These are phyloP conservation scores for Bombyx huttoni DNA, from an alignment of 2,888 invertebrate genomes.

Conservation along the genomic window DNA sequence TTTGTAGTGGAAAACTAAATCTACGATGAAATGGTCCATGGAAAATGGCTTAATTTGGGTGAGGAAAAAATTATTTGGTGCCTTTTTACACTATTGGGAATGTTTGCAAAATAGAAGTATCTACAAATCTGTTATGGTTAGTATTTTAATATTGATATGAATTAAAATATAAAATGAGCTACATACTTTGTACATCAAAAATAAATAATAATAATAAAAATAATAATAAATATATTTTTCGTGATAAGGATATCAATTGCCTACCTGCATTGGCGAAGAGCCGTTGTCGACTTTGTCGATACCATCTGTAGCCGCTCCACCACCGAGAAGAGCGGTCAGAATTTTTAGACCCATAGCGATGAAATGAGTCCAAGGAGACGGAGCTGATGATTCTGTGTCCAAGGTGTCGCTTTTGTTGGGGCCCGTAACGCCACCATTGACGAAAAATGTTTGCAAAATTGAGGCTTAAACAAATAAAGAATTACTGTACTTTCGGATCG, in stretches of 20 bases:
- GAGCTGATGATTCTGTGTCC: slow-evolving; percentile 77
- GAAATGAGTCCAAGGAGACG: slow-evolving; percentile 91
- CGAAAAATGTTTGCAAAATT: slow-evolving; percentile 91
- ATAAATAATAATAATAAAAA: slow-evolving; percentile 9
- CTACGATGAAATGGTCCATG: slow-evolving; percentile 12
- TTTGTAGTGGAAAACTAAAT: slow-evolving; percentile 45
- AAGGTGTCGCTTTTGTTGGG: slow-evolving; percentile 87
- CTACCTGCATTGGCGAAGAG: slow-evolving; percentile 90
- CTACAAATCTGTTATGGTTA: slow-evolving; percentile 53
- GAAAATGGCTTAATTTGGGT: slow-evolving; percentile 40
- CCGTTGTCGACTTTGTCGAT: slow-evolving; percentile 94
- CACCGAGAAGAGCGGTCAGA: slow-evolving; percentile 86
- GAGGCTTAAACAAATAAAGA: slow-evolving; percentile 49
- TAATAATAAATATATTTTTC: slow-evolving; percentile 11
- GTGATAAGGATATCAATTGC: slow-evolving; percentile 5
- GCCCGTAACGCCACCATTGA: slow-evolving; percentile 72
- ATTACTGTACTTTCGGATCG: neutral
- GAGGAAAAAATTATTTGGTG: slow-evolving; percentile 51
- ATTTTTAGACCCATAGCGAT: slow-evolving; percentile 89
- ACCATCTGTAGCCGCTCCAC: slow-evolving; percentile 82
- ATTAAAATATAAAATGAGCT: slow-evolving; percentile 16
- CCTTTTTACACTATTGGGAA: slow-evolving; percentile 43
- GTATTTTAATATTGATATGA: slow-evolving; percentile 54
- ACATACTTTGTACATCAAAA: slow-evolving; percentile 18
- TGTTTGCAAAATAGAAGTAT: slow-evolving; percentile 32